Evolutionary conservation across 2,797 vertebrate genomes (phyloP).

Genomic region (Enteromius unitaeniatus): DNA sequence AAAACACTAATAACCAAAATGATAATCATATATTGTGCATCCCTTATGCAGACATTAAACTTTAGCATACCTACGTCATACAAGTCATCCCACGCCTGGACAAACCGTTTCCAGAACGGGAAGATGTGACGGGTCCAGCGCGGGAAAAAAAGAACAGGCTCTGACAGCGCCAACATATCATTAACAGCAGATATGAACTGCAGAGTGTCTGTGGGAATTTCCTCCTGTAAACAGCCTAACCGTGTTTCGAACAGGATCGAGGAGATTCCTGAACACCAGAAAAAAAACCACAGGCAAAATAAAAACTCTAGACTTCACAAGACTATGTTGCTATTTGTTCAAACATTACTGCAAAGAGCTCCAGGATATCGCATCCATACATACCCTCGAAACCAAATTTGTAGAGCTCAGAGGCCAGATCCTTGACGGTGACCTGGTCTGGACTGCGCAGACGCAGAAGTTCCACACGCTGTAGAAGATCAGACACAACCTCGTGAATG

Average conservation of each 20-base stretch:
- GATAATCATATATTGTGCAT: background rate
- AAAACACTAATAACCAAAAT: background rate
- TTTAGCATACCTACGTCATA: conserved; percentile 70
- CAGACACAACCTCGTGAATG: conserved; percentile 76
- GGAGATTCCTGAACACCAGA: conserved; percentile 69
- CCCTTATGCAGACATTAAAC: background rate
- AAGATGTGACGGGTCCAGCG: conserved; percentile 74
- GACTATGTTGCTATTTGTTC: background rate
- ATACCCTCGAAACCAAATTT: conserved; percentile 84
- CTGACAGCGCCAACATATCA: conserved; percentile 75
- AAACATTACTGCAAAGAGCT: background rate
- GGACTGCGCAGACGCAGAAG: conserved; percentile 67
- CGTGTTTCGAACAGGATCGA: conserved; percentile 79
- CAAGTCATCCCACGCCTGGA: conserved; percentile 81
- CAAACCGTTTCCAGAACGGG: conserved; percentile 78
- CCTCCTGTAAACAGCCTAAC: conserved; percentile 78
- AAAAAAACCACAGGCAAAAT: background rate
- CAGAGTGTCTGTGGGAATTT: conserved; percentile 75
- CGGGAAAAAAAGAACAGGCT: conserved; percentile 72
- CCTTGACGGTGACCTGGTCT: conserved; percentile 67
- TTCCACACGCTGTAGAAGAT: conserved; percentile 75
- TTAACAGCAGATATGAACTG: conserved; percentile 73
- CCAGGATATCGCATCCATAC: background rate
- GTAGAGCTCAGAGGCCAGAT: conserved; percentile 77
- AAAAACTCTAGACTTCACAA: background rate